phyloP scores from a whole-genome alignment of 2,113 vertebrate genomes.

The Oxygymnocypris stewartii region DNA sequence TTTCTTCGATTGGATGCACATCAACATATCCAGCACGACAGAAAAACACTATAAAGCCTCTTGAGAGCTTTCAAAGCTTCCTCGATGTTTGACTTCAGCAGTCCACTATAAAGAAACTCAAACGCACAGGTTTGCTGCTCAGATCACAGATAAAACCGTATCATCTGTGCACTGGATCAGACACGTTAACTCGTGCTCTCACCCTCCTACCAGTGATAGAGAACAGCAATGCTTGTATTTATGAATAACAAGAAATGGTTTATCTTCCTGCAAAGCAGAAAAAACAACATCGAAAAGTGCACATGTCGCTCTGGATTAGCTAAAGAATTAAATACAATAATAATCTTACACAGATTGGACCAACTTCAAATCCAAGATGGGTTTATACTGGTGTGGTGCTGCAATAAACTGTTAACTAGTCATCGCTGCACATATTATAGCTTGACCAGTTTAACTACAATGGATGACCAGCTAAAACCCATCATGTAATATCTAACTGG shows the following conservation, averaged over 20 bases:
- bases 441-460: neutral
- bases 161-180: constrained; percentile 4
- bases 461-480: neutral
- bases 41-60: constrained; percentile 67
- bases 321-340: neutral
- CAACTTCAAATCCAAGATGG: neutral
- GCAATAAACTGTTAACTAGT: neutral
- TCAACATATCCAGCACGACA: neutral
- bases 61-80: constrained; percentile 68
- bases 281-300: neutral
- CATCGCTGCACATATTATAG: neutral
- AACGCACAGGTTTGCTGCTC: constrained; percentile 14
- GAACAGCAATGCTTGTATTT: neutral
- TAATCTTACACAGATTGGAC: neutral
- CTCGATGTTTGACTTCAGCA: constrained; percentile 4
- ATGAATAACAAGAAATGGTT: neutral
- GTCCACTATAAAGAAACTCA: neutral
- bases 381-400: neutral
- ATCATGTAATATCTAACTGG: neutral
- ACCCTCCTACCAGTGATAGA: neutral
- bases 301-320: constrained; percentile 4
- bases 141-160: neutral
- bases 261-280: neutral
- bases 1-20: neutral
- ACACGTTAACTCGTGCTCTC: neutral